These are phyloP conservation scores for Murina feae DNA, from an alignment of 2,113 vertebrate genomes.

Conservation along the genomic window DNA sequence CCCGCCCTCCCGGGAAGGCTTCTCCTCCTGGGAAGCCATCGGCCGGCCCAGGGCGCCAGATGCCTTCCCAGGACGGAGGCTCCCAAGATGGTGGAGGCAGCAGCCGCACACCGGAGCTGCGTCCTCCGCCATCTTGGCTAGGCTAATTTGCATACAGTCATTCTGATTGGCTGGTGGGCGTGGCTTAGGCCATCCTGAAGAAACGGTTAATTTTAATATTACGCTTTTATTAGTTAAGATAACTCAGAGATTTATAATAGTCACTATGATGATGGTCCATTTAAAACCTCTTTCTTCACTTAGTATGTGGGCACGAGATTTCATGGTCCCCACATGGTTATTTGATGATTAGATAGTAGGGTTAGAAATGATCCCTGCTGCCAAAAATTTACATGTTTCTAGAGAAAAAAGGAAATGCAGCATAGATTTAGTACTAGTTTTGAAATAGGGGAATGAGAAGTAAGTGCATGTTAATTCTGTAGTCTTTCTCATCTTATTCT, in stretches of 20 bases:
- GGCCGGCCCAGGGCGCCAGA: too few relatives aligned
- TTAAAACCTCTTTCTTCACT: not conserved
- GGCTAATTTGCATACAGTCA: too few relatives aligned
- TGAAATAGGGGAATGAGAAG: not conserved
- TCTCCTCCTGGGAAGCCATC: too few relatives aligned
- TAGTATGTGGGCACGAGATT: not conserved
- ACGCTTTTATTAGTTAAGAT: too few relatives aligned
- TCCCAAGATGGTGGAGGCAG: too few relatives aligned
- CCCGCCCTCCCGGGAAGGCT: too few relatives aligned
- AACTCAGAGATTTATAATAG: not conserved
- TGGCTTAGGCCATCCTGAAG: too few relatives aligned
- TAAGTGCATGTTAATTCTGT: not conserved
- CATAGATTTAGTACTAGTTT: not conserved
- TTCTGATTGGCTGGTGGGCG: too few relatives aligned
- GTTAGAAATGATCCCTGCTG: not conserved
- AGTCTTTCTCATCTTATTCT: not conserved
- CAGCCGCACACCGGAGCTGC: too few relatives aligned
- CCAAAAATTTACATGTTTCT: not conserved
- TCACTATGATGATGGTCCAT: not conserved
- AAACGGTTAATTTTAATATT: too few relatives aligned
- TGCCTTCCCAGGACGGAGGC: too few relatives aligned
- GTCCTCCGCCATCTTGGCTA: too few relatives aligned
- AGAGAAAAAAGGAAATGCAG: not conserved
- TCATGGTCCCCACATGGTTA: not conserved
- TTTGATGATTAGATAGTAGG: slow-evolving; percentile 10